Evolutionary conservation across 2,797 vertebrate genomes (phyloP), one percentile per base, ranked within the genome.

Genomic region (Sebastes taczanowskii): DNA sequence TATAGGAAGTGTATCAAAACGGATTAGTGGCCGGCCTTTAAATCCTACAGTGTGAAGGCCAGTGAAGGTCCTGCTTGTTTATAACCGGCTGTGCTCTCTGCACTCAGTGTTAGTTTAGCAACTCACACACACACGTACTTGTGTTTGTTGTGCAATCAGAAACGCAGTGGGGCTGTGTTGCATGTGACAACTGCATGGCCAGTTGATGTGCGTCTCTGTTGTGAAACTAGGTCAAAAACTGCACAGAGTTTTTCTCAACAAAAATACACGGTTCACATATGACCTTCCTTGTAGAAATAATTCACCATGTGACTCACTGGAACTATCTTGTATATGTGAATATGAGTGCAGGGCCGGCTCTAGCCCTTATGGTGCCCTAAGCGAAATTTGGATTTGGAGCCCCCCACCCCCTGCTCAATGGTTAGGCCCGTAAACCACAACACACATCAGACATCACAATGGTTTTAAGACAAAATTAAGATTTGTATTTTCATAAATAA

Each of bases 21-120:
- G 69, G 90, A 91, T 91, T 83, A 89, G 68, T 2, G 34, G 49
- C 62, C 34, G 34, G 49, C 62, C 38, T 76, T 77, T 81, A 76
- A 89, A 90, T 80, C 88, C 86, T 22, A 4, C 74, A 46, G 42
- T 73, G 13, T 78, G 58, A 56, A 76, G 74, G 83, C 1, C 81
- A 32, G 74, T 16, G 64, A 86, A 76, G 74, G 82, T 6, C 14
- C 60, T 7, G 49, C 16, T 4, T 4, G 68, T 60, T 35, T n/a
- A 22, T 2, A 49, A 13, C 65, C 61, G 27, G 29, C 70, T 46
- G 14, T 71, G 74, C n/a, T 11, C 59, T 69, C n/a, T n/a, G 13
- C 34, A 1, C 67, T 49, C 42, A 29, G 4, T 20, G 52, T 60
- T 30, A 4, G 11, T 56, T 2, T 13, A 42, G 16, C 34, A 38